phyloP scores from a whole-genome alignment of 2,113 vertebrate species.

The Corythoichthys haematopterus region DNA sequence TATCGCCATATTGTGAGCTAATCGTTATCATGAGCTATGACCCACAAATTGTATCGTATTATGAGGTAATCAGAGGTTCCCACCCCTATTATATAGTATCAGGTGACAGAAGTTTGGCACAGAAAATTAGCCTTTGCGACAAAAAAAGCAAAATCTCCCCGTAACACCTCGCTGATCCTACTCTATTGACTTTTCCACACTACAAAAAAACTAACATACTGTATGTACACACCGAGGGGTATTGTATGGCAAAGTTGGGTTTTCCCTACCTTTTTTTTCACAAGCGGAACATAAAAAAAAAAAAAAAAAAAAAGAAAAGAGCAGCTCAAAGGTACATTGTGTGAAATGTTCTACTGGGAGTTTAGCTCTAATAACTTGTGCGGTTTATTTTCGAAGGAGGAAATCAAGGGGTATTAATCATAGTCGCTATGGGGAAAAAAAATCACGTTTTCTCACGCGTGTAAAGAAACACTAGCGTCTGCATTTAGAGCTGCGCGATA shows the following conservation, averaged over 20 bases:
- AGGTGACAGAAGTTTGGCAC: too few species aligned
- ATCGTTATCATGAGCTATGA: too few species aligned
- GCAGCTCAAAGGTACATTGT: conserved; percentile 66
- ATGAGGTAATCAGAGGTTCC: too few species aligned
- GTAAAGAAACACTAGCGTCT: neutral
- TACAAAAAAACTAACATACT: conserved; percentile 40
- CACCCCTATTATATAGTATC: too few species aligned
- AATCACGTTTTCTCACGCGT: conserved; percentile 4
- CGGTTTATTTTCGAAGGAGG: conserved; percentile 57
- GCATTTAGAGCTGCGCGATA: neutral
- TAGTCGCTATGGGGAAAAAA: conserved; percentile 43
- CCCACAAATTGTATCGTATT: too few species aligned
- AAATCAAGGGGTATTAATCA: conserved; percentile 66
- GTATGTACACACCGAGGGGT: conserved; percentile 44
- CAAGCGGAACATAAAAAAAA: conserved; percentile 50
- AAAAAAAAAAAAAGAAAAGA: conserved; percentile 31
- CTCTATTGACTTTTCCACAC: conserved; percentile 45
- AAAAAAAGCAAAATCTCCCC: conserved; percentile 31
- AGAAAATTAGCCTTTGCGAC: conserved; percentile 33
- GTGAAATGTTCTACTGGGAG: conserved; percentile 51
- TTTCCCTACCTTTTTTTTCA: conserved; percentile 48
- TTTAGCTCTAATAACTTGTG: conserved; percentile 43
- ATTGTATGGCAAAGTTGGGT: conserved; percentile 61
- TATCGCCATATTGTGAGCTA: too few species aligned
- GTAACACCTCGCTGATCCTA: conserved; percentile 37